phyloP scores from a whole-genome alignment of 2,113 vertebrate species.

The Gasterosteus aculeatus region DNA sequence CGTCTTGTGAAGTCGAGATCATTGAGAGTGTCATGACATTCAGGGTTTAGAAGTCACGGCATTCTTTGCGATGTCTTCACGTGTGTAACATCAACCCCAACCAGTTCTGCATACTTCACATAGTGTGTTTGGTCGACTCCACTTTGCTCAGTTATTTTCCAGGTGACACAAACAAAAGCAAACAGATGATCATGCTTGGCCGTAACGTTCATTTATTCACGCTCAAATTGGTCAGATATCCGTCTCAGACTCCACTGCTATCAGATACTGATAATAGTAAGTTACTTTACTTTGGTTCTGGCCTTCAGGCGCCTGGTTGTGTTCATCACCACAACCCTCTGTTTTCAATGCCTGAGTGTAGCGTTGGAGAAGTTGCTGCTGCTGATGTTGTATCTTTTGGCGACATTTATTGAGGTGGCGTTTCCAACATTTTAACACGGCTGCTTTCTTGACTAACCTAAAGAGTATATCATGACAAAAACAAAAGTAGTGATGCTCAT shows the following conservation, averaged over 20 bases:
- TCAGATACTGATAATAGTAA: not conserved
- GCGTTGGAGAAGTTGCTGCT: not conserved
- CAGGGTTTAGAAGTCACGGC: slow-evolving; percentile 4
- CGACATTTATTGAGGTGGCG: not conserved
- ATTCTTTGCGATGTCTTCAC: not conserved
- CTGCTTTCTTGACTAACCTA: not conserved
- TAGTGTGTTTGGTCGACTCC: not conserved
- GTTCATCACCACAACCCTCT: too few relatives aligned
- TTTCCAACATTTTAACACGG: not conserved
- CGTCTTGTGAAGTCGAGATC: slow-evolving; percentile 3
- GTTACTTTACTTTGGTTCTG: not conserved
- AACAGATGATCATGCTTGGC: not conserved
- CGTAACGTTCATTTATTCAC: not conserved
- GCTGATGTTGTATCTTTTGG: not conserved
- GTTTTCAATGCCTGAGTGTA: not conserved
- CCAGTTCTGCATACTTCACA: slow-evolving; percentile 17
- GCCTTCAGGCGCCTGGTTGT: not conserved
- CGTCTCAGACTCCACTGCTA: not conserved
- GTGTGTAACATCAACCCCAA: slow-evolving; percentile 16
- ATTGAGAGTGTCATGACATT: not conserved
- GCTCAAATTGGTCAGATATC: not conserved
- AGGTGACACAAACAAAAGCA: not conserved
- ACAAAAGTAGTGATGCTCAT: slow-evolving; percentile 9
- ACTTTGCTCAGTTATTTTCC: not conserved
- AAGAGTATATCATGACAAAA: slow-evolving; percentile 6